These are phyloP conservation scores for Sminthurides bifidus DNA, from an alignment of 1,140 invertebrate species.

Conservation along the genomic window DNA sequence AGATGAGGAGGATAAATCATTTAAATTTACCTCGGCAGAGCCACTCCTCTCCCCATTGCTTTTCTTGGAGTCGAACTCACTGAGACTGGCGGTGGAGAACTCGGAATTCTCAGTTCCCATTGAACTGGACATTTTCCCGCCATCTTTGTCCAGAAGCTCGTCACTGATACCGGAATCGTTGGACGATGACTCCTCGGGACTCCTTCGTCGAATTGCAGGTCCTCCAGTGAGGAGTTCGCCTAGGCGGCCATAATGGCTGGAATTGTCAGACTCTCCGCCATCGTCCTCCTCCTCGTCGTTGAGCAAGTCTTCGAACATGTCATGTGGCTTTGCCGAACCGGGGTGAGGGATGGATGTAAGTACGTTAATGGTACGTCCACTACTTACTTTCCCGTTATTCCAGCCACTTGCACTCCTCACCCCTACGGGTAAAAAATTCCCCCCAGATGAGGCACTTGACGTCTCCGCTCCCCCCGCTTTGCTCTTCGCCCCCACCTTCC, in stretches of 20 bases:
- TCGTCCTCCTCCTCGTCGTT: constrained; percentile 9
- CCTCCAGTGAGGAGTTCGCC: neutral
- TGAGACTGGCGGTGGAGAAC: neutral
- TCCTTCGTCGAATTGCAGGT: constrained; percentile 5
- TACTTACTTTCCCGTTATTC: neutral
- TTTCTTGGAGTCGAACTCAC: neutral
- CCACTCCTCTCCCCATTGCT: too few relatives aligned
- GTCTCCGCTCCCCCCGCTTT: too few relatives aligned
- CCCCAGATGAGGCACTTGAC: too few relatives aligned
- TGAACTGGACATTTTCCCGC: too few relatives aligned
- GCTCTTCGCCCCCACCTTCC: neutral
- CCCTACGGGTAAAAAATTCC: too few relatives aligned
- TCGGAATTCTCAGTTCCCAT: neutral
- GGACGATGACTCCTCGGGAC: constrained; percentile 25
- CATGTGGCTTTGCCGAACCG: too few relatives aligned
- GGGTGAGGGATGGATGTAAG: too few relatives aligned
- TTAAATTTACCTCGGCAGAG: too few relatives aligned
- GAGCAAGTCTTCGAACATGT: neutral
- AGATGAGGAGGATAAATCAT: too few relatives aligned
- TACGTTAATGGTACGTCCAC: neutral
- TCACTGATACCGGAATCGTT: constrained; percentile 31
- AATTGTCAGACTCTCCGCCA: neutral
- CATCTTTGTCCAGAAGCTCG: constrained; percentile 17
- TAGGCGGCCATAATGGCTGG: neutral
- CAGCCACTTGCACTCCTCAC: too few relatives aligned